These are phyloP conservation scores for Celastrina argiolus DNA, from an alignment of 2,888 invertebrate genomes.

Conservation along the genomic window DNA sequence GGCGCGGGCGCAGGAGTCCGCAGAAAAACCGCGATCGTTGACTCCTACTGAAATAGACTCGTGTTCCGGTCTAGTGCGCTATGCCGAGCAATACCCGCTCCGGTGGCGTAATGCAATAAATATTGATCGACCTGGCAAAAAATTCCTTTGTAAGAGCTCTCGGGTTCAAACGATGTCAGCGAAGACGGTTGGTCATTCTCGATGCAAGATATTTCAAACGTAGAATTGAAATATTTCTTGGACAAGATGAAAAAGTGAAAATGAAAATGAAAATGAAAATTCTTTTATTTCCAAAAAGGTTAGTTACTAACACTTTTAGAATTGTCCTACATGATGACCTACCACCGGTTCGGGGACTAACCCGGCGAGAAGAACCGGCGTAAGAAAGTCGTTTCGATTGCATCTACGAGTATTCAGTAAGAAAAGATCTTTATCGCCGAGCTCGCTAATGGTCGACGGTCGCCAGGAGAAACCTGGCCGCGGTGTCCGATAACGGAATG, in stretches of 20 bases:
- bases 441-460: neutral
- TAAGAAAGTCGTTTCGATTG: too few relatives aligned
- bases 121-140: neutral
- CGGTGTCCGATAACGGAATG: neutral
- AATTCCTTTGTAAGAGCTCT: neutral
- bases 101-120: neutral
- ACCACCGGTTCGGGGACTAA: too few relatives aligned
- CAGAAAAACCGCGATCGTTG: conserved; percentile 13
- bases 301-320: too few relatives aligned
- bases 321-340: too few relatives aligned
- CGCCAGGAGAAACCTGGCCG: neutral
- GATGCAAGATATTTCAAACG: neutral
- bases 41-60: conserved; percentile 5
- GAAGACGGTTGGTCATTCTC: neutral
- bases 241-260: neutral
- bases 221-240: neutral
- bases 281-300: too few relatives aligned
- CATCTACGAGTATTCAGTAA: neutral
- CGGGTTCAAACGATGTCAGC: neutral
- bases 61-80: conserved; percentile 6
- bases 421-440: neutral
- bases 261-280: too few relatives aligned
- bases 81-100: conserved; percentile 1
- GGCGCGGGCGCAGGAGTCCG: neutral
- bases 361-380: too few relatives aligned